Conservation (phyloP, 2,888 invertebrate genomes). For the Spodoptera exigua region DNA sequence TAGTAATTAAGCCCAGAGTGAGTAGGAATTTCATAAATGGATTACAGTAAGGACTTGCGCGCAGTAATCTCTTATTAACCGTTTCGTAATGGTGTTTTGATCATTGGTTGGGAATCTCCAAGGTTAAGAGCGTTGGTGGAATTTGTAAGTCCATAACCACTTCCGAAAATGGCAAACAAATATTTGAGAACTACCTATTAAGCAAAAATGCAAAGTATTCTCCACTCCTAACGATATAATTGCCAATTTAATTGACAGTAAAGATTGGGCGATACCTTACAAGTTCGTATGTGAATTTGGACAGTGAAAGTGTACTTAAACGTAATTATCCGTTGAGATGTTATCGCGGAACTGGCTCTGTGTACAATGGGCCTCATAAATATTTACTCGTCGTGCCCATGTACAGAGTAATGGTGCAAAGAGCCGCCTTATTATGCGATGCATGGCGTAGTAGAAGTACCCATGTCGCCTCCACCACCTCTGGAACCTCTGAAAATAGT, state of each 20-base stretch:
- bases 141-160: conserved; percentile 30
- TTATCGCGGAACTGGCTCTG: conserved; percentile 55
- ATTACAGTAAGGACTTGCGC: conserved; percentile 11
- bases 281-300: conserved; percentile 57
- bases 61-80: conserved; percentile 1
- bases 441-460: conserved; percentile 45
- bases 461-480: conserved; percentile 59
- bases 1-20: conserved; percentile 19
- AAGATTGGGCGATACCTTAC: conserved; percentile 50
- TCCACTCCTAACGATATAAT: conserved; percentile 8
- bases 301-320: conserved; percentile 58
- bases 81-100: conserved; percentile 16
- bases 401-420: conserved; percentile 63
- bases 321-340: conserved; percentile 56
- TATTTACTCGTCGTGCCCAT: conserved; percentile 59
- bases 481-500: conserved; percentile 48
- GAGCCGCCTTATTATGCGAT: conserved; percentile 64
- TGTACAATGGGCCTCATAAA: conserved; percentile 61
- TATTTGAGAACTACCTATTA: conserved; percentile 27
- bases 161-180: conserved; percentile 28
- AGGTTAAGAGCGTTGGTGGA: conserved; percentile 24
- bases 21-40: conserved; percentile 21
- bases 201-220: conserved; percentile 15
- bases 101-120: conserved; percentile 20
- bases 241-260: conserved; percentile 41